phyloP scores from a whole-genome alignment of 2,888 invertebrate genomes.

The Melanotus villosus region DNA sequence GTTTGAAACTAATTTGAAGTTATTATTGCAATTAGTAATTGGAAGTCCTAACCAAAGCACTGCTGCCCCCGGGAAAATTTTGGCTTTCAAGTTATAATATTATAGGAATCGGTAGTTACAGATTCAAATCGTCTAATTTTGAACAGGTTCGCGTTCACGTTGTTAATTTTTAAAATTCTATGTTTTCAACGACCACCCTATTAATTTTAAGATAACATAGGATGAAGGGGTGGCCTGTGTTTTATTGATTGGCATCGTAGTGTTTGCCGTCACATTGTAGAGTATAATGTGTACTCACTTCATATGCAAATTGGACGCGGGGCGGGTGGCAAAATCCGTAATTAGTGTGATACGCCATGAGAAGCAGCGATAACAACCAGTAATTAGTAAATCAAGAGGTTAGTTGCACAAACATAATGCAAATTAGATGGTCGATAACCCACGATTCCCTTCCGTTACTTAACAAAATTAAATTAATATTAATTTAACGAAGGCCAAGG shows the following conservation, averaged over 20 bases:
- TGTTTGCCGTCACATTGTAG: constrained; percentile 39
- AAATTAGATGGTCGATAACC: constrained; percentile 43
- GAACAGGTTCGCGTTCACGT: too few species aligned
- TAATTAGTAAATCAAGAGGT: constrained; percentile 52
- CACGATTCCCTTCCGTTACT: constrained; percentile 23
- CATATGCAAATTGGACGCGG: constrained; percentile 43
- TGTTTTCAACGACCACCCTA: too few species aligned
- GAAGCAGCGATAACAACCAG: constrained; percentile 48
- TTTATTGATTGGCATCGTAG: constrained; percentile 32
- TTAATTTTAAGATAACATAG: neutral
- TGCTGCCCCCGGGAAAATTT: constrained; percentile 1
- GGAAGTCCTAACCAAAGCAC: neutral
- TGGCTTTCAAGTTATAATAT: neutral
- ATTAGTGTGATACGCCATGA: constrained; percentile 47
- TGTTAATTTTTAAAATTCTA: too few species aligned
- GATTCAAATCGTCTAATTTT: too few species aligned
- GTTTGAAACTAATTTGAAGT: constrained; percentile 35
- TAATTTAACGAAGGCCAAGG: neutral
- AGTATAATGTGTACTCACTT: constrained; percentile 43
- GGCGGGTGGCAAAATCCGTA: constrained; percentile 47
- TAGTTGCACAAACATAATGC: constrained; percentile 49
- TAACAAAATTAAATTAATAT: constrained; percentile 19
- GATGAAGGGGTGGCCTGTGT: constrained; percentile 12
- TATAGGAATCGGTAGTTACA: too few species aligned
- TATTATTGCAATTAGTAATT: constrained; percentile 30